Conservation (phyloP, 2,113 vertebrate genomes). For the Cisticola juncidis region DNA sequence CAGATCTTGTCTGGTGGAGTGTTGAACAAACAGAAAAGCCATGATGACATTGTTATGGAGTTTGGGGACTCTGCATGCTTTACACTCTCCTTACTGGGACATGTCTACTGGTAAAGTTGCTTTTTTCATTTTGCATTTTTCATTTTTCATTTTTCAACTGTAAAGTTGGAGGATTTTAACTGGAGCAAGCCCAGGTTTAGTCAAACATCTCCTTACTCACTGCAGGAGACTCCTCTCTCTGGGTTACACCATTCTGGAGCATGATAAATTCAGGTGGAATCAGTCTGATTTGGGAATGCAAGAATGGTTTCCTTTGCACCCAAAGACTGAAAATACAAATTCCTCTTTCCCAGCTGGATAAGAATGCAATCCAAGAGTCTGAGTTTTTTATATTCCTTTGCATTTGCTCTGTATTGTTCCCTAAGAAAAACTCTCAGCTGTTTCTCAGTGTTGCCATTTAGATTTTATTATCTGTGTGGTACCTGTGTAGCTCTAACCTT, state of each 20-base stretch:
- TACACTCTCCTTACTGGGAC: conserved; percentile 93
- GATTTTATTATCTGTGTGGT: not conserved
- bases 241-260: not conserved
- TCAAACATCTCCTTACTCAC: not conserved
- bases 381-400: not conserved
- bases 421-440: not conserved
- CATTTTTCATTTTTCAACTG: not conserved
- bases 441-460: not conserved
- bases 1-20: conserved; percentile 97
- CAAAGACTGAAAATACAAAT: not conserved
- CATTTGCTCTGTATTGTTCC: not conserved
- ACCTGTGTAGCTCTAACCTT: not conserved
- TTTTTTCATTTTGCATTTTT: not conserved
- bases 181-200: not conserved
- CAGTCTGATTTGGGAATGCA: not conserved
- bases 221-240: not conserved
- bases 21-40: conserved; percentile 97
- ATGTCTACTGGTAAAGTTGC: conserved; percentile 91
- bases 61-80: conserved; percentile 97
- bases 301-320: not conserved
- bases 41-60: conserved; percentile 95
- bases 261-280: not conserved
- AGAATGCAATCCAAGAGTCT: not conserved
- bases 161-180: not conserved
- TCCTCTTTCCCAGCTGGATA: not conserved